These are phyloP conservation scores for Cetoscarus ocellatus DNA, from an alignment of 2,797 vertebrate genomes.

Conservation along the genomic window DNA sequence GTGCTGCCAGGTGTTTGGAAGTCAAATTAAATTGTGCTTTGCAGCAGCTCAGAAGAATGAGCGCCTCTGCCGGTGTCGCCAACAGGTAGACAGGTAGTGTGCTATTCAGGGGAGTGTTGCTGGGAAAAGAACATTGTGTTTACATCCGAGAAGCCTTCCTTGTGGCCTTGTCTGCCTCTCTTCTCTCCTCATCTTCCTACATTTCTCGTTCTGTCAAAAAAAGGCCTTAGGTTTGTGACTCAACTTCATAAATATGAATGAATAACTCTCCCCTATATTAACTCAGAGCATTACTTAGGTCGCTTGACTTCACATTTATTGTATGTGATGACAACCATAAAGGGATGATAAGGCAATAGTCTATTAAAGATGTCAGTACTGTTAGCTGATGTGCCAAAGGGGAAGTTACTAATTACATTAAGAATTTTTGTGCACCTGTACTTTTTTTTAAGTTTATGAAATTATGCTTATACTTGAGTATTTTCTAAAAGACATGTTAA, in stretches of 20 bases:
- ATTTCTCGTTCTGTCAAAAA: too few relatives aligned
- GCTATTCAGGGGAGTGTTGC: slow-evolving; percentile 48
- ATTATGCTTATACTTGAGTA: too few relatives aligned
- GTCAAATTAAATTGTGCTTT: slow-evolving; percentile 61
- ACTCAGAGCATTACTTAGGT: slow-evolving; percentile 18
- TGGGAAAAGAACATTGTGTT: slow-evolving; percentile 60
- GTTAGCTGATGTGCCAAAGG: too few relatives aligned
- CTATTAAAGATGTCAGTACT: too few relatives aligned
- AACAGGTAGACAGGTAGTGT: slow-evolving; percentile 65
- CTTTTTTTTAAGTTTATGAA: too few relatives aligned
- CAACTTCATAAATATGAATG: slow-evolving; percentile 81
- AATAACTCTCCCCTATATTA: slow-evolving; percentile 54
- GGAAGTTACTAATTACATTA: too few relatives aligned
- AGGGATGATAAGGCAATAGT: too few relatives aligned
- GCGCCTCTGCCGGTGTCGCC: slow-evolving; percentile 50
- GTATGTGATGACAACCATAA: too few relatives aligned
- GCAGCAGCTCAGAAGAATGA: slow-evolving; percentile 50
- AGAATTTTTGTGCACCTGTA: too few relatives aligned
- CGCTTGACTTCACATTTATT: too few relatives aligned
- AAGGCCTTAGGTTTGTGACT: slow-evolving; percentile 68
- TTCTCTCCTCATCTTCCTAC: background rate
- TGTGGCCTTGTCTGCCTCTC: slow-evolving; percentile 24
- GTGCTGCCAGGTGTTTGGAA: slow-evolving; percentile 45
- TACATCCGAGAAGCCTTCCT: slow-evolving; percentile 47
- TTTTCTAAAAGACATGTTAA: too few relatives aligned